phyloP scores from a whole-genome alignment of 1,140 invertebrate genomes.

The Calliopsis andreniformis region DNA sequence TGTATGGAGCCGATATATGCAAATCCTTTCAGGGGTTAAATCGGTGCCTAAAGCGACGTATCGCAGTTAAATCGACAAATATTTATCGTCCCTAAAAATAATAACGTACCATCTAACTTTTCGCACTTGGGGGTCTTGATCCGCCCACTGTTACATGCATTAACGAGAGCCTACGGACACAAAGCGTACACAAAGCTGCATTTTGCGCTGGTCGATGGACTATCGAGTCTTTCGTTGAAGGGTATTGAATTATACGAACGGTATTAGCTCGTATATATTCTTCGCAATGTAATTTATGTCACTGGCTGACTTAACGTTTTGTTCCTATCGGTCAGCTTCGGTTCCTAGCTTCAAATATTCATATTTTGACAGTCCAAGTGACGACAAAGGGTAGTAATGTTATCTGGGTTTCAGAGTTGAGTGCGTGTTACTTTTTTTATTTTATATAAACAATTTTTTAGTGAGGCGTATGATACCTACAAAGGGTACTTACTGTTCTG shows the following conservation, averaged over 20 bases:
- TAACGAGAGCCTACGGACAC: conserved; percentile 30
- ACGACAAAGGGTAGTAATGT: conserved; percentile 33
- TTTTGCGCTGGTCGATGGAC: neutral
- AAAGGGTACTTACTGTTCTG: too few species aligned
- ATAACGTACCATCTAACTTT: conserved; percentile 41
- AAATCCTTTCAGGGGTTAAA: conserved; percentile 41
- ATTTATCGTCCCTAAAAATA: conserved; percentile 45
- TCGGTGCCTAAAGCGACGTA: conserved; percentile 43
- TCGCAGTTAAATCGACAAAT: conserved; percentile 43
- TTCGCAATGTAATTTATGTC: conserved; percentile 34
- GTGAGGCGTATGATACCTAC: too few species aligned
- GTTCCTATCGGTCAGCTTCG: conserved; percentile 2
- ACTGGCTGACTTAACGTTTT: conserved; percentile 26
- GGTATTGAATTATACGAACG: conserved; percentile 32
- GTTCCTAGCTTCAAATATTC: conserved; percentile 31
- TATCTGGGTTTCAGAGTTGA: conserved; percentile 48
- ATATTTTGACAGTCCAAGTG: conserved; percentile 8
- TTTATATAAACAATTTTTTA: conserved; percentile 16
- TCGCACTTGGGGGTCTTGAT: conserved; percentile 47
- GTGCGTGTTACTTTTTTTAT: neutral
- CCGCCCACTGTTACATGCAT: conserved; percentile 35
- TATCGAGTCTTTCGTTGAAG: conserved; percentile 4
- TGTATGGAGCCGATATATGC: conserved; percentile 9
- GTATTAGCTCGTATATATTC: conserved; percentile 25
- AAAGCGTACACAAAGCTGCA: neutral